Conservation (phyloP, 2,888 invertebrate genomes). For the Ochropleura plecta region DNA sequence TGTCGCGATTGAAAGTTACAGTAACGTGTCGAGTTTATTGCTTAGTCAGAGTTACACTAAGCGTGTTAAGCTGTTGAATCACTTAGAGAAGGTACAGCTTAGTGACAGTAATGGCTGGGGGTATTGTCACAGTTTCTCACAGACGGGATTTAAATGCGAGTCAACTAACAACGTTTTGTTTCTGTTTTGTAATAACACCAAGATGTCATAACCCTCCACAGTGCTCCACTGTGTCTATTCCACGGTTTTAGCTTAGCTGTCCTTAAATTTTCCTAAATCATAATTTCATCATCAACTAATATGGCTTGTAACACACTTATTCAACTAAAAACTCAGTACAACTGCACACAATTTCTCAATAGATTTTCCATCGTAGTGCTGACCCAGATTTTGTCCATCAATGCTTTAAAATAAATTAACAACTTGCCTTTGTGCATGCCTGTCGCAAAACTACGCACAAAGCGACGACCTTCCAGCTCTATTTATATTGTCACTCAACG, state of each 20-base stretch:
- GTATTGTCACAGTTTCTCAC: constrained; percentile 3
- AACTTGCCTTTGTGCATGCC: constrained; percentile 3
- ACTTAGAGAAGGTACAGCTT: constrained; percentile 13
- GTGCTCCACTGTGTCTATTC: no score
- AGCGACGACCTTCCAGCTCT: constrained; percentile 53
- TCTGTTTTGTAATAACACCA: neutral
- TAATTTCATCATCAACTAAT: no score
- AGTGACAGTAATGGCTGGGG: neutral
- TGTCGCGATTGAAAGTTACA: constrained; percentile 43
- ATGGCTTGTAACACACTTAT: no score
- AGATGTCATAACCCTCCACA: neutral
- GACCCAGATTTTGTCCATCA: constrained; percentile 16
- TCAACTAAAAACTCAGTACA: neutral
- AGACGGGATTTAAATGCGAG: neutral
- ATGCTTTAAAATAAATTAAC: constrained; percentile 18
- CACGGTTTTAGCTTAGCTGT: no score
- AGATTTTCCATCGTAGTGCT: constrained; percentile 12
- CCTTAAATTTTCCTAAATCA: no score
- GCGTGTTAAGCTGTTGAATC: constrained; percentile 7
- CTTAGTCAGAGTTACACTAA: constrained; percentile 23
- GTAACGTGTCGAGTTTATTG: constrained; percentile 46
- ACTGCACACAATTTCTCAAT: neutral
- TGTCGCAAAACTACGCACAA: constrained; percentile 41
- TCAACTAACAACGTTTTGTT: neutral
- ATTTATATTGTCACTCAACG: constrained; percentile 57